These are phyloP conservation scores for Folsomia manolachei DNA, from an alignment of 2,888 invertebrate species.

Conservation along the genomic window DNA sequence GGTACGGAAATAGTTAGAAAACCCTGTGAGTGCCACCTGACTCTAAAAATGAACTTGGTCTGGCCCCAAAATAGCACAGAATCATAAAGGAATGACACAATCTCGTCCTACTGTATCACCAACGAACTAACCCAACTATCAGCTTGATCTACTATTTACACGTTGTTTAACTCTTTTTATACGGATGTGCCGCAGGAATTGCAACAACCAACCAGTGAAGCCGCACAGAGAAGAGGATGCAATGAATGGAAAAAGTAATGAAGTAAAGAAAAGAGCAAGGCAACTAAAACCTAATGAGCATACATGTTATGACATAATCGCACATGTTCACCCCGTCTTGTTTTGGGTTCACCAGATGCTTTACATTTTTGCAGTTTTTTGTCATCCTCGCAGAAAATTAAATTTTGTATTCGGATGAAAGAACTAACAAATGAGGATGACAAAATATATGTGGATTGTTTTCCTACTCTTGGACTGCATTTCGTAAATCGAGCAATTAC, in stretches of 20 bases:
- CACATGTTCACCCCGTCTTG: not conserved
- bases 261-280: not conserved
- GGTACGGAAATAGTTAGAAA: slow-evolving; percentile 23
- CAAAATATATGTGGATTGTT: no score
- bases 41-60: slow-evolving; percentile 28
- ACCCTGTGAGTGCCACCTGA: slow-evolving; percentile 28
- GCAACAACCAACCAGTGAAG: no score
- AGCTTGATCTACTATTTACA: slow-evolving; percentile 6
- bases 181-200: not conserved
- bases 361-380: not conserved
- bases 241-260: not conserved
- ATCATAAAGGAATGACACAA: slow-evolving; percentile 3
- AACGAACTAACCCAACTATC: no score
- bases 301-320: not conserved
- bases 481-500: not conserved
- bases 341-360: not conserved
- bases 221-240: no score
- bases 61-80: slow-evolving; percentile 18
- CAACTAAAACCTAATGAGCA: not conserved
- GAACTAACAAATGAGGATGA: not conserved
- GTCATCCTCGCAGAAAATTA: not conserved
- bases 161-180: not conserved
- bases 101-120: not conserved
- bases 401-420: not conserved
- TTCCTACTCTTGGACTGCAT: no score